phyloP scores from a whole-genome alignment of 2,797 vertebrate genomes.

The Rhinichthys osculus region DNA sequence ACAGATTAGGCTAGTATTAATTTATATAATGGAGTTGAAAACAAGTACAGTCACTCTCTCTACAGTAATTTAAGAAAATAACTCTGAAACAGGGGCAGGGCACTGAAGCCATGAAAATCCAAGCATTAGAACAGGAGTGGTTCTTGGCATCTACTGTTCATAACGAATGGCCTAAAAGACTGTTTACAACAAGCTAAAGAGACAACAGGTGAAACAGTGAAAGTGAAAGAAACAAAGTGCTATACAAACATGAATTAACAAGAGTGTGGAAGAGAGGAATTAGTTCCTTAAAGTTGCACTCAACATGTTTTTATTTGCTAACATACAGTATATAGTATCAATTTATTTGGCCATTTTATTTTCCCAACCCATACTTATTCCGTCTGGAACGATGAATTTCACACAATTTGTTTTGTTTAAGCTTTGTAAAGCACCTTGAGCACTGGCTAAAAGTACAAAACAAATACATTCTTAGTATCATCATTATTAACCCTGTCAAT shows the following conservation, averaged over 20 bases:
- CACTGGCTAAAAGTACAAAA: not conserved
- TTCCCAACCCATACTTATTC: not conserved
- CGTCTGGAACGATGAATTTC: too few species aligned
- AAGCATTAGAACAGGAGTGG: not conserved
- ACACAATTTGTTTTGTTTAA: not conserved
- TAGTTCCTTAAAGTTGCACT: not conserved
- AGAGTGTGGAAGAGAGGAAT: not conserved
- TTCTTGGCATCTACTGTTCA: not conserved
- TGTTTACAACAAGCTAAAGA: not conserved
- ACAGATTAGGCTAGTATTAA: constrained; percentile 5
- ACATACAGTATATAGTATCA: too few species aligned
- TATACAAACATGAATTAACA: not conserved
- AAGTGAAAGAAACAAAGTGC: not conserved
- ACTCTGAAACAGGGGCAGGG: not conserved
- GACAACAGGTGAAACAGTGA: not conserved
- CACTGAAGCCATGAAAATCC: not conserved
- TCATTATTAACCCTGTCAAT: not conserved
- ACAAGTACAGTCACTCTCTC: not conserved
- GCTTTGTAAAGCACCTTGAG: not conserved
- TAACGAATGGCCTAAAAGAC: not conserved
- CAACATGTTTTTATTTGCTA: not conserved
- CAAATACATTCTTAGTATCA: not conserved
- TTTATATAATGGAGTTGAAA: constrained; percentile 34
- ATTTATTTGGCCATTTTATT: not conserved
- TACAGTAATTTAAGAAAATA: constrained; percentile 7